Conservation (phyloP, 2,113 vertebrate genomes). For the Onychostoma macrolepis region DNA sequence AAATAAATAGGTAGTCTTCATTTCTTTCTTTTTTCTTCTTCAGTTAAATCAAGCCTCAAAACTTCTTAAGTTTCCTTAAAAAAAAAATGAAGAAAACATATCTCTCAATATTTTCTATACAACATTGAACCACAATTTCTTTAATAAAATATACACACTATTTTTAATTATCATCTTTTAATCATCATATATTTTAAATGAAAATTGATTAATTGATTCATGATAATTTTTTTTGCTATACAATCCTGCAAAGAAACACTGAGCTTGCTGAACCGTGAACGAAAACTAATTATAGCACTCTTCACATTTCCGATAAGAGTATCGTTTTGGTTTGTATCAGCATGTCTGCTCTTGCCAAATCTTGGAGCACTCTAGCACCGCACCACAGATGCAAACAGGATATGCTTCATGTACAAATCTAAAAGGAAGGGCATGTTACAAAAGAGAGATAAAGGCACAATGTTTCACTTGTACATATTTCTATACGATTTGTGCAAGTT, state of each 20-base stretch:
- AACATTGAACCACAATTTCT: too few relatives aligned
- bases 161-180: too few relatives aligned
- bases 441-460: not conserved
- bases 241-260: not conserved
- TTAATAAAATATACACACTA: too few relatives aligned
- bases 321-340: conserved; percentile 18
- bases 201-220: too few relatives aligned
- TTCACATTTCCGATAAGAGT: not conserved
- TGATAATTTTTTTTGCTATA: too few relatives aligned
- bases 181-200: too few relatives aligned
- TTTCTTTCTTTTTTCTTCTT: too few relatives aligned
- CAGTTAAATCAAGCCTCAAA: too few relatives aligned
- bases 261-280: not conserved
- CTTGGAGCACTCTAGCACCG: not conserved
- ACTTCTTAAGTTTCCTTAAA: too few relatives aligned
- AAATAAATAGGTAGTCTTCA: too few relatives aligned
- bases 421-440: not conserved
- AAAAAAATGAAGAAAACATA: too few relatives aligned
- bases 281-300: not conserved
- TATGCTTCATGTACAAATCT: not conserved
- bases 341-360: not conserved
- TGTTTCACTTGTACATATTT: not conserved
- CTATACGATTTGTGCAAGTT: not conserved
- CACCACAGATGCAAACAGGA: not conserved
- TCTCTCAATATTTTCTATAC: too few relatives aligned